Percentiles rank a stretch among this genome's conserved stretches.
phyloP scores from a whole-genome alignment of 2,888 invertebrate genomes.

The Heliconius hortense region DNA sequence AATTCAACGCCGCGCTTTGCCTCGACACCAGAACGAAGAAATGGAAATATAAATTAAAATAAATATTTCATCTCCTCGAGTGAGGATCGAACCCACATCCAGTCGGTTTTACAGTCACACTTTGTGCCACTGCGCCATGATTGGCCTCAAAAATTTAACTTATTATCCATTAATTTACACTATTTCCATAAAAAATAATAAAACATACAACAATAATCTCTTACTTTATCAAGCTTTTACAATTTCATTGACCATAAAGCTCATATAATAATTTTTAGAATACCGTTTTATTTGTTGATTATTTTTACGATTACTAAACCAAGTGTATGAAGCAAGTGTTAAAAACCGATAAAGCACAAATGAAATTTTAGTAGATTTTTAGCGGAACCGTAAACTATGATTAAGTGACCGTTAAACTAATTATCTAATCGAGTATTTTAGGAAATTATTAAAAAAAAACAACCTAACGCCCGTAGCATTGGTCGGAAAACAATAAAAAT shows the following conservation, averaged over 20 bases:
- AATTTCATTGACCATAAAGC: constrained; percentile 29
- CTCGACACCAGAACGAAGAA: too few species aligned
- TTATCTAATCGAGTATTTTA: constrained; percentile 61
- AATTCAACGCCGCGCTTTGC: too few species aligned
- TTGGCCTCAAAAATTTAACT: too few species aligned
- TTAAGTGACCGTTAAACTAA: constrained; percentile 77
- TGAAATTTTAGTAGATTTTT: constrained; percentile 58
- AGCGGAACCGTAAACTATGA: constrained; percentile 65
- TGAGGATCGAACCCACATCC: too few species aligned
- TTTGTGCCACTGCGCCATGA: too few species aligned
- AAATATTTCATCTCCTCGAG: too few species aligned
- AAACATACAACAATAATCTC: background rate
- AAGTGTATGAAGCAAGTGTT: constrained; percentile 64
- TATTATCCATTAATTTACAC: background rate
- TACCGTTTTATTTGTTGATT: constrained; percentile 38
- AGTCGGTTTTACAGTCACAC: too few species aligned
- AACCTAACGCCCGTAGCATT: constrained; percentile 58
- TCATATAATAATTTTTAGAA: constrained; percentile 29
- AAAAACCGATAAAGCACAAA: constrained; percentile 51
- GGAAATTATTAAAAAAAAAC: constrained; percentile 54
- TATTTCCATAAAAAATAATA: background rate
- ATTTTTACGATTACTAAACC: constrained; percentile 47
- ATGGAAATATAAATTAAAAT: too few species aligned
- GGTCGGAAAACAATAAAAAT: constrained; percentile 79
- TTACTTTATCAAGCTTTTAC: constrained; percentile 8